Conservation (phyloP, 2,113 vertebrate genomes). For the Alces alces region DNA sequence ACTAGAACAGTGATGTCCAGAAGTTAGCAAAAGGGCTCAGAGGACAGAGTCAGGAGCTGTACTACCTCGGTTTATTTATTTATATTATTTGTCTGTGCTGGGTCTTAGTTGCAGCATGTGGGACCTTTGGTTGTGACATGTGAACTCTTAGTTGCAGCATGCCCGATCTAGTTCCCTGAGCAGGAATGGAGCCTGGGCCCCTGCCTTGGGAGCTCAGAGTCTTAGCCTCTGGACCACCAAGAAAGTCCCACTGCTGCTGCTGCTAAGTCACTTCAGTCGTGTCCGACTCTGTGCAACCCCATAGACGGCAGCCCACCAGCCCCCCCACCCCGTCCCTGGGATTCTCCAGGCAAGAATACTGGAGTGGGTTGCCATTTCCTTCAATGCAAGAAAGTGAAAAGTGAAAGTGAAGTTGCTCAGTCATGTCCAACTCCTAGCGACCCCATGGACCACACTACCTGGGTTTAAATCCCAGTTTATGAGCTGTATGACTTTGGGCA, state of each 20-base stretch:
- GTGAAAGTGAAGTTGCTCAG: too few relatives aligned
- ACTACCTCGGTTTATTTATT: neutral
- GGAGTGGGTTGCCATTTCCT: too few relatives aligned
- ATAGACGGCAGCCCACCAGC: too few relatives aligned
- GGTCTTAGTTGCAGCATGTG: neutral
- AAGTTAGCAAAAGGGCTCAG: neutral
- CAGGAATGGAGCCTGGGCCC: neutral
- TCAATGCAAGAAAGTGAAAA: too few relatives aligned
- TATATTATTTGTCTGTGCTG: neutral
- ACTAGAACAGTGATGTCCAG: neutral
- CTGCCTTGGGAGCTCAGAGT: neutral
- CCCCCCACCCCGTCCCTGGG: too few relatives aligned
- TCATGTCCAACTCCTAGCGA: too few relatives aligned
- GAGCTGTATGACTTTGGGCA: neutral
- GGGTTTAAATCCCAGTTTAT: neutral
- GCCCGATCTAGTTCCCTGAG: neutral
- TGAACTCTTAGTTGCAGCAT: neutral
- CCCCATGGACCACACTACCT: neutral
- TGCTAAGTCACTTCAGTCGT: too few relatives aligned
- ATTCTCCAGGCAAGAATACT: too few relatives aligned
- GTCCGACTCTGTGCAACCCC: too few relatives aligned
- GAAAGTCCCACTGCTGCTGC: neutral
- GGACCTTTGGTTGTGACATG: neutral
- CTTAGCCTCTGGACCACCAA: neutral
- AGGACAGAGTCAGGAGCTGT: neutral